Base-by-base conservation (phyloP, 2,113 vertebrate species). In the Promerops cafer region DNA sequence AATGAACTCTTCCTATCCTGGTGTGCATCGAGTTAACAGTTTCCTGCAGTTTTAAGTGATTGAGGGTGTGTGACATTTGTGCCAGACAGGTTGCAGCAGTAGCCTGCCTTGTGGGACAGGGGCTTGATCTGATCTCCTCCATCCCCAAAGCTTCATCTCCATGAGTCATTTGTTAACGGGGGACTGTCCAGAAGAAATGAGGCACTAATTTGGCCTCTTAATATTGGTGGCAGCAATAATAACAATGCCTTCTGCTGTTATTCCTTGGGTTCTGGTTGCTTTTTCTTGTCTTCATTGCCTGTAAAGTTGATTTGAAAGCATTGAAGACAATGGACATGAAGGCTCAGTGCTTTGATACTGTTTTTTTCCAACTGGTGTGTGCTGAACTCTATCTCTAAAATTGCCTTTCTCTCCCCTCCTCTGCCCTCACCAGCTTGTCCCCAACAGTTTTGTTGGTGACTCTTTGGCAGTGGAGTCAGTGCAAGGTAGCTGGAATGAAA, bases 181-280 rank as follows among this genome's bases (percentile, higher is more conserved):
- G 37, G 72, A 10, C 23, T 44, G 27, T 23, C 16, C 45, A 45
- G 86, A 50, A 56, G 10, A 64, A 56, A 11, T 4, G 10, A 44
- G 44, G 21, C 39, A 15, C 1, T 2, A 10, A 27, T 68, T 60
- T 78, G 31, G 26, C 19, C 13, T 82, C 13, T 57, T 64, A 4
- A 0, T 33, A 26, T 13, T 50, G 37, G 6, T 57, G 13, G 50
- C 33, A 45, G 49, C 40, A 66, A n/a, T 53, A 23, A 37, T 17
- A 60, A 15, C 1, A 3, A 3, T 11, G 47, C 13, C 6, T 45
- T 74, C 15, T 10, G 4, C 3, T 69, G 0, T 31, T 59, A 2
- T 30, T 74, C 27, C 7, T 71, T 31, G 35, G 37, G 23, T 65
- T 56, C 28, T 64, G 16, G 3, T 30, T 27, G 23, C 7, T 40